phyloP scores from a whole-genome alignment of 2,888 invertebrate genomes.

The Fragum sueziense region DNA sequence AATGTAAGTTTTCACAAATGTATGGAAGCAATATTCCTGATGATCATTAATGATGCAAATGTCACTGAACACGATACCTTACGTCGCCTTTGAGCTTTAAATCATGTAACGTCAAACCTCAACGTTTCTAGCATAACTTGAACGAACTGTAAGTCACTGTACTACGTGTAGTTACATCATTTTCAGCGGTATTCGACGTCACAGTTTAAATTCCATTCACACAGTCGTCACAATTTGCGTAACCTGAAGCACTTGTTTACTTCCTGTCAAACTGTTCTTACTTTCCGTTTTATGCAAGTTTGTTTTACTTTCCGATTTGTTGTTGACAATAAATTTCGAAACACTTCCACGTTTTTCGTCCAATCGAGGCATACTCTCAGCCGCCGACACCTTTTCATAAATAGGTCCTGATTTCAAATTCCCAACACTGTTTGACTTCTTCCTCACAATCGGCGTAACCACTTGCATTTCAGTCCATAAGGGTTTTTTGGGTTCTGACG shows the following conservation, averaged over 20 bases:
- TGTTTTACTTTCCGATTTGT: no score
- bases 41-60: no score
- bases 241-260: slow-evolving; percentile 40
- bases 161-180: no score
- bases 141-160: no score
- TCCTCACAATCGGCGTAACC: slow-evolving; percentile 52
- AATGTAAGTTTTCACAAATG: no score
- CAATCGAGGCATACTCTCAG: slow-evolving; percentile 31
- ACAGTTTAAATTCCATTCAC: slow-evolving; percentile 17
- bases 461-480: slow-evolving; percentile 53
- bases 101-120: no score
- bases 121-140: no score
- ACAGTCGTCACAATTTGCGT: slow-evolving; percentile 54
- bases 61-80: no score
- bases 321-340: no score
- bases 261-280: slow-evolving; percentile 31
- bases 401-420: slow-evolving; percentile 31
- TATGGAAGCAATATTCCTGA: no score
- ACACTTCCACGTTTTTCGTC: slow-evolving; percentile 43
- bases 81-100: no score
- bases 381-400: slow-evolving; percentile 40
- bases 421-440: slow-evolving; percentile 47
- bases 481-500: slow-evolving; percentile 51
- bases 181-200: no score
- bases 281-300: slow-evolving; percentile 41